phyloP scores from a whole-genome alignment of 2,113 vertebrate species.

The Gnathonemus echidnorhynchus region DNA sequence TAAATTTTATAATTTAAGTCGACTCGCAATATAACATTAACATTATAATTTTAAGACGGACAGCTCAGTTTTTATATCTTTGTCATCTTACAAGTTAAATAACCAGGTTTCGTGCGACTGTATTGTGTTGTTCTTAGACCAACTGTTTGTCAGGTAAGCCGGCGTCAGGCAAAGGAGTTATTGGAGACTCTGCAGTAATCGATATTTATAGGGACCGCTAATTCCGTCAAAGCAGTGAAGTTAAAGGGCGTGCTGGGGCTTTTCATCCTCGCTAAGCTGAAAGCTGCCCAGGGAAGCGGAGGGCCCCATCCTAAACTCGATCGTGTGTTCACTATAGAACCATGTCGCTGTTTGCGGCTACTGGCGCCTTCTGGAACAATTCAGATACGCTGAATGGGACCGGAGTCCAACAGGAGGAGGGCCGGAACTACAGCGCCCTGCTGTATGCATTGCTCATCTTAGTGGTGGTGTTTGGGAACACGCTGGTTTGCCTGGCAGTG shows the following conservation, averaged over 20 bases:
- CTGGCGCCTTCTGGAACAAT: slow-evolving; percentile 62
- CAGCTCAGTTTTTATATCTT: background rate
- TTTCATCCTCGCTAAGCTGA: background rate
- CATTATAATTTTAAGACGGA: background rate
- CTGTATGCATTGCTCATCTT: slow-evolving; percentile 79
- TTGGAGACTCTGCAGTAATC: background rate
- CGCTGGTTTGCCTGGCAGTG: slow-evolving; percentile 83
- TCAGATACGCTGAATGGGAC: slow-evolving; percentile 42
- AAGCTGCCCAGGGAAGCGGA: background rate
- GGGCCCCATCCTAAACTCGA: background rate
- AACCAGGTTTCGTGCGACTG: background rate
- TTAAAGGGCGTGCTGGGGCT: background rate
- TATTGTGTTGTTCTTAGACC: background rate
- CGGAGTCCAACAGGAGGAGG: slow-evolving; percentile 25
- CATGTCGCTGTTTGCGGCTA: slow-evolving; percentile 68
- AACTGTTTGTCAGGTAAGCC: background rate
- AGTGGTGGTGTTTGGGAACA: slow-evolving; percentile 82
- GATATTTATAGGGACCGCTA: background rate
- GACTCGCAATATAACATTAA: background rate
- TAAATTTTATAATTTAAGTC: background rate
- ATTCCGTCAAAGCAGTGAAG: background rate
- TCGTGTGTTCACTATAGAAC: background rate
- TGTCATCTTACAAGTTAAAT: background rate
- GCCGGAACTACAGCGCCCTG: slow-evolving; percentile 75
- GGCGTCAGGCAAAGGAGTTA: background rate